Evolutionary conservation across 2,113 vertebrate genomes (phyloP), one percentile per base, ranked within the genome.

Genomic region (Psephotus haematonotus): DNA sequence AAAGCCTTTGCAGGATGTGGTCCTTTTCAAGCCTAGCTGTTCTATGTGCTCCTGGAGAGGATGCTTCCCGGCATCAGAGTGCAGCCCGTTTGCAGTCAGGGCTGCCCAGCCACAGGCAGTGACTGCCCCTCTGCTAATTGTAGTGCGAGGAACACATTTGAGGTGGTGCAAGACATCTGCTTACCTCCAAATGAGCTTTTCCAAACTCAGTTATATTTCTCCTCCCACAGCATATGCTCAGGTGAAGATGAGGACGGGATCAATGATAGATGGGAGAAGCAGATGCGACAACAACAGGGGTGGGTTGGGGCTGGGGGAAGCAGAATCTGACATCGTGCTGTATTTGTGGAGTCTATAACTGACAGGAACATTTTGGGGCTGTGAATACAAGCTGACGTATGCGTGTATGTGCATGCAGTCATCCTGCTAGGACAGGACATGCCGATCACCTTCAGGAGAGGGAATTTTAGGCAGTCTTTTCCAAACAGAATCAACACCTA

Each of bases 371-470:
- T 64, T 80, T 74, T 9, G 31, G 82, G 83, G 69, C 78, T 84
- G 57, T 64, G 82, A 90, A 87, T 79, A 57, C 76, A 62, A 65
- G 93, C 69, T 93, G 89, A 91, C 3, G 1, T 79, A 52, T 18
- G 46, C 60, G 43, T 7, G 28, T 81, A 28, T 88, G 81, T 62
- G 68, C 74, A 50, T n/a, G 49, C 57, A 65, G 43, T 39, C 71
- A 92, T 84, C 94, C 93, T 84, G 64, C 91, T 52, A 49, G 69
- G 83, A 81, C 79, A 80, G 76, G 86, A 86, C 90, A 46, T 27
- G 69, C 92, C 7, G 8, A 77, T 77, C 82, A 59, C 52, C 74
- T 84, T 59, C 69, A 81, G 92, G 79, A 93, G n/a, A 88, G 22
- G 68, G 92, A 90, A 90, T 85, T 92, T 77, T 28, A 29, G 86